Evolutionary conservation across 2,113 vertebrate genomes (phyloP).

Genomic region (Zosterops pallidus): DNA sequence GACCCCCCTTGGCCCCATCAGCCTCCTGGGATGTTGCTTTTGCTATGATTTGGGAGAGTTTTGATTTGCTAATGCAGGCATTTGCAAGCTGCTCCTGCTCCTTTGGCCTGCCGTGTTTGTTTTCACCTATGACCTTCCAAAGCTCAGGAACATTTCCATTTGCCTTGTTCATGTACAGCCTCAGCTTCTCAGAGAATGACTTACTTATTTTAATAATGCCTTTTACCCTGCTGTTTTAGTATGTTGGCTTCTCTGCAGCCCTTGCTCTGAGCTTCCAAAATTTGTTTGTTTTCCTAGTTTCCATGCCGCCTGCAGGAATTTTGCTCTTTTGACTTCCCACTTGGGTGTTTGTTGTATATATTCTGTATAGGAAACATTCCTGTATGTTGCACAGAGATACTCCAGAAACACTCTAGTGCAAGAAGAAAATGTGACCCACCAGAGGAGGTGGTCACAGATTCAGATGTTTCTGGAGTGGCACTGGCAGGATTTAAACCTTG

Average conservation of each 20-base stretch:
- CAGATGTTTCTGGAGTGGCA: background rate
- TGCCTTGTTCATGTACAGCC: background rate
- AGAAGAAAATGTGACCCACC: background rate
- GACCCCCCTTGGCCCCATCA: background rate
- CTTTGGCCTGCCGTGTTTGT: conserved; percentile 17
- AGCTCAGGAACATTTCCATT: conserved; percentile 19
- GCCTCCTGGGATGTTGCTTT: background rate
- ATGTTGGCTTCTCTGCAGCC: conserved; percentile 58
- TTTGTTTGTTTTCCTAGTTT: conserved; percentile 70
- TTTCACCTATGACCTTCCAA: conserved; percentile 7
- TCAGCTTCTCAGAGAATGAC: conserved; percentile 47
- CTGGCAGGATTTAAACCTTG: background rate
- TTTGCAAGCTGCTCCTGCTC: background rate
- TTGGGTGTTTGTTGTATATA: conserved; percentile 61
- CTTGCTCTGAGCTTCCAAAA: conserved; percentile 46
- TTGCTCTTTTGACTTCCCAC: conserved; percentile 43
- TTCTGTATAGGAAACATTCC: conserved; percentile 50
- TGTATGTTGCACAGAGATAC: background rate
- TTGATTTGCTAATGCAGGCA: background rate
- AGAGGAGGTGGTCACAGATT: background rate
- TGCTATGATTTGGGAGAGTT: background rate
- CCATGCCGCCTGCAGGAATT: conserved; percentile 61
- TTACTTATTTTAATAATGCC: conserved; percentile 63
- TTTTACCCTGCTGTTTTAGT: conserved; percentile 68
- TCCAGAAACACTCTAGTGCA: background rate